phyloP scores from a whole-genome alignment of 2,888 invertebrate genomes.

The Limenitis camilla region DNA sequence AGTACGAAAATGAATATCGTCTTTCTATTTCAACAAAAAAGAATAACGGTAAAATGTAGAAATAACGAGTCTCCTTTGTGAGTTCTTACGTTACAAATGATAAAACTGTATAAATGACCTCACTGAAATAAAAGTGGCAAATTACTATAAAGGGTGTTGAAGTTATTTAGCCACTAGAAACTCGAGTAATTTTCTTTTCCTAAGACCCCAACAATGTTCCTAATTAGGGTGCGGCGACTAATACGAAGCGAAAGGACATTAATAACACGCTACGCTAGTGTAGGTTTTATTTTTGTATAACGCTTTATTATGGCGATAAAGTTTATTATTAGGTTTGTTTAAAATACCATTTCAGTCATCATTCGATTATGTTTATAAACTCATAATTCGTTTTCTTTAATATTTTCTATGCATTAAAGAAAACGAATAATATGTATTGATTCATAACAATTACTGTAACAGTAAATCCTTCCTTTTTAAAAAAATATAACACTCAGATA shows the following conservation, averaged over 20 bases:
- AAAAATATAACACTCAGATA: not conserved
- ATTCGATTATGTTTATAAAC: no score
- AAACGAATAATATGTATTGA: no score
- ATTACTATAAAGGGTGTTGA: conserved; percentile 7
- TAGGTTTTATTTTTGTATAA: conserved; percentile 7
- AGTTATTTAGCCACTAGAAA: conserved; percentile 9
- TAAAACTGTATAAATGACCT: conserved; percentile 3
- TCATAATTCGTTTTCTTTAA: no score
- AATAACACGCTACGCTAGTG: conserved; percentile 7
- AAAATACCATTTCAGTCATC: not conserved
- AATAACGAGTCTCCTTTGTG: no score
- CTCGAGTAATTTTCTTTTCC: conserved; percentile 8
- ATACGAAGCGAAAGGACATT: conserved; percentile 8
- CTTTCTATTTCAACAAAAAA: no score
- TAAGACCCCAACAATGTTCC: conserved; percentile 8
- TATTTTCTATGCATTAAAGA: no score
- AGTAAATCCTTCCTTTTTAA: not conserved
- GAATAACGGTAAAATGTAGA: no score
- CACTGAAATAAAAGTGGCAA: conserved; percentile 3
- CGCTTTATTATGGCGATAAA: conserved; percentile 1
- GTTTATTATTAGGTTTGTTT: not conserved
- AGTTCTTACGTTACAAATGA: not conserved
- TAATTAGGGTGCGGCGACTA: conserved; percentile 9
- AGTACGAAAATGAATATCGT: no score
- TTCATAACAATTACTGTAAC: no score